Evolutionary conservation across 2,113 vertebrate genomes (phyloP).

Genomic region (Xyrauchen texanus): DNA sequence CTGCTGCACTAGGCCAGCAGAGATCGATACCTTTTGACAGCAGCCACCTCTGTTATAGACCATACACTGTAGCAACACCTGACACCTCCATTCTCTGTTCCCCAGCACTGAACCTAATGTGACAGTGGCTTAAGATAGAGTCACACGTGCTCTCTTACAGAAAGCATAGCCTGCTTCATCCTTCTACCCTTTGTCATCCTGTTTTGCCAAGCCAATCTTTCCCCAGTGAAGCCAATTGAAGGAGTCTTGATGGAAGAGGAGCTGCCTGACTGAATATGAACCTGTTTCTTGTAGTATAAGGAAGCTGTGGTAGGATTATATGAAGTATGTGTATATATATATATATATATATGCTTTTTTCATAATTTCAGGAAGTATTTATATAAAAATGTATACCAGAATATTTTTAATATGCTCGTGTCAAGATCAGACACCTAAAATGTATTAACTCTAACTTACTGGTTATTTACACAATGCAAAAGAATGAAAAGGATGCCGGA

Average conservation of each 20-base stretch:
- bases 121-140: conserved; percentile 1
- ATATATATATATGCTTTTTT: too few species aligned
- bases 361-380: too few species aligned
- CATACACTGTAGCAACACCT: not conserved
- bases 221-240: conserved; percentile 1
- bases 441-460: too few species aligned
- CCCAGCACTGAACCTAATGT: conserved; percentile 1
- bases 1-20: not conserved
- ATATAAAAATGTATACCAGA: too few species aligned
- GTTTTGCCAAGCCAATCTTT: not conserved
- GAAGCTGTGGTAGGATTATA: not conserved
- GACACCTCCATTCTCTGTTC: conserved; percentile 10
- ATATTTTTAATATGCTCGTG: too few species aligned
- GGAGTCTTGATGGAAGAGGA: not conserved
- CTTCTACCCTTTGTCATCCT: not conserved
- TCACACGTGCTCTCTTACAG: conserved; percentile 4
- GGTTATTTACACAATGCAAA: too few species aligned
- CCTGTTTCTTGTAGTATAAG: too few species aligned
- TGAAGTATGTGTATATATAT: not conserved
- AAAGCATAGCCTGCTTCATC: not conserved
- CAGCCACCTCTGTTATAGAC: not conserved
- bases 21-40: conserved; percentile 19
- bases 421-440: too few species aligned
- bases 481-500: too few species aligned
- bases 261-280: not conserved